A percentile compares a stretch with the other conserved stretches of the same genome.
Evolutionary conservation across 2,888 invertebrate species (phyloP).

Genomic region (Sialis lutaria): DNA sequence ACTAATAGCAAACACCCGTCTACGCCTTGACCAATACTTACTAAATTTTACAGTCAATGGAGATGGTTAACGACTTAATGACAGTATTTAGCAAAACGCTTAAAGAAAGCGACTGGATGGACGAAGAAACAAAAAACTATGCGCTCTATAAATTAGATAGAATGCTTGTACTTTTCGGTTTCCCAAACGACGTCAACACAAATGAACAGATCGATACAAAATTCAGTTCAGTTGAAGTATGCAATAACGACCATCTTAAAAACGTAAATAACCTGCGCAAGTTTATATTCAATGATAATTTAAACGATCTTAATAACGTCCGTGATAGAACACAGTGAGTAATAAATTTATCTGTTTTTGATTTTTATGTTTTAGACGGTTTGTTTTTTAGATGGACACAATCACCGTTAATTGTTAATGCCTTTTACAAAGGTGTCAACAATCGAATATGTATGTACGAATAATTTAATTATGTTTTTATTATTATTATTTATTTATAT

Average conservation of each 20-base stretch:
- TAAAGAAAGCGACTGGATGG: conserved; percentile 31
- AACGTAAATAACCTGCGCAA: not conserved
- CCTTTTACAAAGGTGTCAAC: conserved; percentile 40
- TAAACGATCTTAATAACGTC: not conserved
- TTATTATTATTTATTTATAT: conserved; percentile 2
- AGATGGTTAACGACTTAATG: conserved; percentile 27
- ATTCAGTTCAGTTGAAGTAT: not conserved
- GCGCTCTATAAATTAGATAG: conserved; percentile 30
- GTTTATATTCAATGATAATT: not conserved
- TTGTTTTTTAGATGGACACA: conserved; percentile 20
- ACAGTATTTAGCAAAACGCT: conserved; percentile 27
- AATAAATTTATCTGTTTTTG: too few relatives aligned
- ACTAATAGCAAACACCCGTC: too few relatives aligned
- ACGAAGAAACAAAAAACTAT: conserved; percentile 25
- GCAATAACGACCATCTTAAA: not conserved
- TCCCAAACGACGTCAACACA: conserved; percentile 18
- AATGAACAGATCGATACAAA: conserved; percentile 8
- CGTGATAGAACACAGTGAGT: not conserved
- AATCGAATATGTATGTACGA: conserved; percentile 27
- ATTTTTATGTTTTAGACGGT: conserved; percentile 8
- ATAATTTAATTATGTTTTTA: conserved; percentile 1
- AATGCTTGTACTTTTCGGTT: conserved; percentile 26
- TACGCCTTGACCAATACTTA: too few relatives aligned
- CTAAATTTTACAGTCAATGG: conserved; percentile 14
- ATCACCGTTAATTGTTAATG: conserved; percentile 38